Evolutionary conservation across 2,888 invertebrate species (phyloP).

Genomic region (Ypsolopha scabrella): DNA sequence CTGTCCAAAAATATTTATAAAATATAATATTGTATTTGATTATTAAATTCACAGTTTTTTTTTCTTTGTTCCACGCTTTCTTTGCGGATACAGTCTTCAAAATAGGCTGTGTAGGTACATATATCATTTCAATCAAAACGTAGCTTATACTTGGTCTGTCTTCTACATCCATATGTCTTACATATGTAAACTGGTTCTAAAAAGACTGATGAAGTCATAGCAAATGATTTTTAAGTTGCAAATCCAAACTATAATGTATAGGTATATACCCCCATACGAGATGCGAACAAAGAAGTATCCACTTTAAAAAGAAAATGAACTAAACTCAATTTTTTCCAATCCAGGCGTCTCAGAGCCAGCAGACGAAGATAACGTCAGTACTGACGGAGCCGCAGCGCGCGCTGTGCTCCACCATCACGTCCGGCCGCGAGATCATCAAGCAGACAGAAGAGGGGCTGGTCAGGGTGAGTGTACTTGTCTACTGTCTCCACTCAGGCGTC

Average conservation of each 20-base stretch:
- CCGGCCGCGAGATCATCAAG: constrained; percentile 89
- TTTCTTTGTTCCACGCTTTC: constrained; percentile 45
- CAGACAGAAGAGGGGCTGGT: constrained; percentile 85
- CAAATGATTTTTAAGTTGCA: no score
- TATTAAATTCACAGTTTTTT: constrained; percentile 7
- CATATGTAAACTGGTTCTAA: no score
- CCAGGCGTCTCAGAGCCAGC: constrained; percentile 76
- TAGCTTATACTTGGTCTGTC: no score
- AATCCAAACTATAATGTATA: no score
- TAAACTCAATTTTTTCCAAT: no score
- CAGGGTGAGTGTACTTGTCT: constrained; percentile 34
- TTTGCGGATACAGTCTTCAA: constrained; percentile 40
- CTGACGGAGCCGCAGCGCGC: constrained; percentile 94
- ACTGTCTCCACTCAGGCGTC: constrained; percentile 37
- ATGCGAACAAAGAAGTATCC: no score
- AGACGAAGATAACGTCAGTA: constrained; percentile 87
- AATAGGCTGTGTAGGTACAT: constrained; percentile 55
- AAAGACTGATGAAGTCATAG: no score
- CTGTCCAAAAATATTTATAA: no score
- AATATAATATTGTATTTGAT: constrained; percentile 16
- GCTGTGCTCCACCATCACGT: constrained; percentile 89
- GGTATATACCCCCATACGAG: no score
- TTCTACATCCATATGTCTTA: no score
- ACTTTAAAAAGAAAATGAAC: no score
- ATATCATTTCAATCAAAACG: not conserved